Evolutionary conservation across 2,888 invertebrate genomes (phyloP).

Genomic region (Slavum lentiscoides): DNA sequence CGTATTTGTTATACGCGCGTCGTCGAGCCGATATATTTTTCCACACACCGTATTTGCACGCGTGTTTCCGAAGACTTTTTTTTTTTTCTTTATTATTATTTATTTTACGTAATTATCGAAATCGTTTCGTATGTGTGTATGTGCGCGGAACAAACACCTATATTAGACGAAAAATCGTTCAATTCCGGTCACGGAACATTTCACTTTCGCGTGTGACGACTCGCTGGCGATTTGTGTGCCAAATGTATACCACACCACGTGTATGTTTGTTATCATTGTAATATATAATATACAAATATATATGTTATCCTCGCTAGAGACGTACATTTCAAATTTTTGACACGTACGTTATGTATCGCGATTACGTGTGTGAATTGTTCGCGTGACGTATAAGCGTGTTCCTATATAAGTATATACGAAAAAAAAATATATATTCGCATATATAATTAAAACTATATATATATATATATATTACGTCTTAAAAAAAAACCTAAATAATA

Average conservation of each 20-base stretch:
- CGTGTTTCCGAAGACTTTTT: not conserved
- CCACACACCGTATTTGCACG: too few species aligned
- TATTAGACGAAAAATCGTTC: conserved; percentile 25
- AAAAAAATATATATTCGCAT: not conserved
- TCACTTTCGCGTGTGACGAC: conserved; percentile 41
- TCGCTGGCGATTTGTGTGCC: not conserved
- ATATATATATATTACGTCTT: too few species aligned
- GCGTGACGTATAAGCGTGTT: not conserved
- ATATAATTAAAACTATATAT: too few species aligned
- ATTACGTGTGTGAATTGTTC: conserved; percentile 1
- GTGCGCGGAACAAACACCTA: too few species aligned
- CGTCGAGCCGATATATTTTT: too few species aligned
- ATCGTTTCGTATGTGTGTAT: conserved; percentile 15
- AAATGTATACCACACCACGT: not conserved
- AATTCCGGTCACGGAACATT: conserved; percentile 52
- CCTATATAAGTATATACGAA: not conserved
- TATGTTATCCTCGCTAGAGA: not conserved
- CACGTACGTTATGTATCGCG: not conserved
- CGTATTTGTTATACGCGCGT: too few species aligned
- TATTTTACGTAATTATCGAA: conserved; percentile 49
- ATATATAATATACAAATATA: not conserved
- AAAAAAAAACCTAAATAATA: too few species aligned
- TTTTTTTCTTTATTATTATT: not conserved
- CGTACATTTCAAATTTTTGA: conserved; percentile 17
- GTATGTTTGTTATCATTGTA: not conserved